Percentiles rank a stretch among this genome's conserved stretches.
Conservation (phyloP, 2,888 invertebrate species). For the Hedya salicella region DNA sequence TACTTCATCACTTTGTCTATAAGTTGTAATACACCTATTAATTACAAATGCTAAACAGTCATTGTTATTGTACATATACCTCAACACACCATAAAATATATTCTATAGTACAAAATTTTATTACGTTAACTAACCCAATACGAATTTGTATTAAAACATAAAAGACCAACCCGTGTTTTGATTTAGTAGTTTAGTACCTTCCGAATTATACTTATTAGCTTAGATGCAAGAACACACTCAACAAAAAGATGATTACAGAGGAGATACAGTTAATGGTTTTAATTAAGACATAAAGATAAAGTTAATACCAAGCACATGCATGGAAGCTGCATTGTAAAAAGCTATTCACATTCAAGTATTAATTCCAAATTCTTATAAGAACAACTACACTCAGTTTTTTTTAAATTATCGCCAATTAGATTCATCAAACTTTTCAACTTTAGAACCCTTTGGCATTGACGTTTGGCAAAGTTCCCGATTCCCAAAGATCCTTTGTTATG, state of each 20-base stretch:
- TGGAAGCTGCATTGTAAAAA: constrained; percentile 73
- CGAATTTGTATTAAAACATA: constrained; percentile 82
- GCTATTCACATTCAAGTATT: constrained; percentile 61
- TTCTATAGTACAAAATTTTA: constrained; percentile 66
- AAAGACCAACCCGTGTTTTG: constrained; percentile 82
- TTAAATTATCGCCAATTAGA: background rate
- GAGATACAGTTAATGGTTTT: background rate
- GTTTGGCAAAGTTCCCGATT: constrained; percentile 9
- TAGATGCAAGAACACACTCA: constrained; percentile 24
- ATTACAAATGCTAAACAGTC: constrained; percentile 7
- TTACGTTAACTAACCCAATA: constrained; percentile 74
- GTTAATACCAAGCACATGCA: constrained; percentile 36
- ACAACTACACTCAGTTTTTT: constrained; percentile 74
- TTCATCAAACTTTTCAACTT: background rate
- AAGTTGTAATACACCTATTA: constrained; percentile 22
- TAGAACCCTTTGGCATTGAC: constrained; percentile 14
- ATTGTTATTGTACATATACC: constrained; percentile 20
- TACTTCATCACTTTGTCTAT: constrained; percentile 27
- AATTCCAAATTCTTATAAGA: constrained; percentile 57
- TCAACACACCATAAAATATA: constrained; percentile 33
- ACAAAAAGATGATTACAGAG: background rate
- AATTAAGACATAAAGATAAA: constrained; percentile 14
- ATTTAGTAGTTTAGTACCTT: constrained; percentile 83
- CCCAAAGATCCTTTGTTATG: constrained; percentile 12
- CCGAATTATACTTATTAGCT: constrained; percentile 49